A percentile compares a stretch with the other conserved stretches of the same genome.
Conservation (phyloP, 2,888 invertebrate genomes). For the Elysia crispata region DNA sequence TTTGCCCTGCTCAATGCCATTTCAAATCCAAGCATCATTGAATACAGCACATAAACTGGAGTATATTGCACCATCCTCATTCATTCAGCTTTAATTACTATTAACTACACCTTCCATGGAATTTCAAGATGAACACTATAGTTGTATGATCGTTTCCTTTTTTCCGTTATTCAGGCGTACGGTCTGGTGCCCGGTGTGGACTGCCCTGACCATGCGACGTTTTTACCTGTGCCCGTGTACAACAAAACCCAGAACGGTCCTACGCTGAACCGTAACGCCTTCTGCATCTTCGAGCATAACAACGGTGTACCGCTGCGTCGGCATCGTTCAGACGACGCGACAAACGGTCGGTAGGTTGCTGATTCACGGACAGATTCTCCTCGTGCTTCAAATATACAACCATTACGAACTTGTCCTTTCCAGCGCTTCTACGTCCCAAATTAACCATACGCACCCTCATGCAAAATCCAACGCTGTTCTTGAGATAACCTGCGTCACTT, state of each 20-base stretch:
- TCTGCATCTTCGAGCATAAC: slow-evolving; percentile 68
- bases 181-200: slow-evolving; percentile 68
- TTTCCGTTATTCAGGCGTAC: slow-evolving; percentile 38
- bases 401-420: too few relatives aligned
- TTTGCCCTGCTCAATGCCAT: too few relatives aligned
- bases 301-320: slow-evolving; percentile 62
- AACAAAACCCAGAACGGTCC: slow-evolving; percentile 45
- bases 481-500: too few relatives aligned
- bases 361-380: too few relatives aligned
- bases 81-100: not conserved
- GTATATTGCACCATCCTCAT: not conserved
- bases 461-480: too few relatives aligned
- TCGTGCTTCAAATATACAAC: too few relatives aligned
- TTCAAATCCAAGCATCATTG: too few relatives aligned
- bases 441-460: too few relatives aligned
- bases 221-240: slow-evolving; percentile 55
- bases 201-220: slow-evolving; percentile 68
- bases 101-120: too few relatives aligned
- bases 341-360: slow-evolving; percentile 39
- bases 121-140: too few relatives aligned
- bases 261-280: slow-evolving; percentile 47
- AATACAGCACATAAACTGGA: too few relatives aligned
- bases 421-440: too few relatives aligned
- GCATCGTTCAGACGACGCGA: slow-evolving; percentile 50
- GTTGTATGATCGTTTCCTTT: not conserved